These are phyloP conservation scores for Aricia artaxerxes DNA, from an alignment of 2,888 invertebrate species.

Conservation along the genomic window DNA sequence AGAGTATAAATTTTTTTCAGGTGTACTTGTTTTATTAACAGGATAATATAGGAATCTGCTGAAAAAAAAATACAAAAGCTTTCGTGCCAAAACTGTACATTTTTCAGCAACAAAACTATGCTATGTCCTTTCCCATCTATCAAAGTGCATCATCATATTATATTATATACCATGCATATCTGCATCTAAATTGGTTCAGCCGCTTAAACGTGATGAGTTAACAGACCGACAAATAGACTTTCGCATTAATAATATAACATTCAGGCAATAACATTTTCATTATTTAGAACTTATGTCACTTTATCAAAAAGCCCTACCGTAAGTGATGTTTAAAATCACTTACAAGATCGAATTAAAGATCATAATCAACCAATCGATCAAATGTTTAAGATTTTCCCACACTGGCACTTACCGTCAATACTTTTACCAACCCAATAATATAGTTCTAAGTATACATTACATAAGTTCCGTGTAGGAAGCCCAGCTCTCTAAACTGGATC, in stretches of 20 bases:
- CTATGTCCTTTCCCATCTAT: background rate
- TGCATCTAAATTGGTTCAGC: background rate
- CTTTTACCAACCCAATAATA: conserved; percentile 27
- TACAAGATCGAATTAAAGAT: background rate
- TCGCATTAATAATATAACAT: too few relatives aligned
- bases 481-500: conserved; percentile 64
- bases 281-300: background rate
- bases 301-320: background rate
- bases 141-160: background rate
- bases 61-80: too few relatives aligned
- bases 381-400: background rate
- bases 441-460: conserved; percentile 37
- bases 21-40: too few relatives aligned
- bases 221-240: too few relatives aligned
- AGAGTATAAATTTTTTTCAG: too few relatives aligned
- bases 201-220: too few relatives aligned
- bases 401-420: background rate
- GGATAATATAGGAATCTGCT: too few relatives aligned
- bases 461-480: conserved; percentile 56
- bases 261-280: too few relatives aligned
- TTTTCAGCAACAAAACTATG: too few relatives aligned
- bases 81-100: too few relatives aligned
- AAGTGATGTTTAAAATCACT: background rate
- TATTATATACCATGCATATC: background rate
- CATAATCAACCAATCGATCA: background rate